A percentile compares a stretch with the other conserved stretches of the same genome.
phyloP scores from a whole-genome alignment of 2,888 invertebrate genomes.

The Parthenolecanium corni region DNA sequence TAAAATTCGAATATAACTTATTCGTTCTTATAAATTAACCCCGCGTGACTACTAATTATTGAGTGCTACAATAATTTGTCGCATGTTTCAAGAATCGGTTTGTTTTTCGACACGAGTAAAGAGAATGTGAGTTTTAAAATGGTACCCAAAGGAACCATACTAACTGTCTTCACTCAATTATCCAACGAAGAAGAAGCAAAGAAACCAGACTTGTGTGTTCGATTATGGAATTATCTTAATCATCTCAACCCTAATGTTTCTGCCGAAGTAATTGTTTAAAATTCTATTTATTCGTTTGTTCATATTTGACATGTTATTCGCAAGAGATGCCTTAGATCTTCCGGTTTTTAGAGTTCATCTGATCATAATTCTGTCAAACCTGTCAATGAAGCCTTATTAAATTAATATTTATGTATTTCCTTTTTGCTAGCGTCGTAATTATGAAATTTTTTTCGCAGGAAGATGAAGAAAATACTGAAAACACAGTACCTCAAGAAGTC shows the following conservation, averaged over 20 bases:
- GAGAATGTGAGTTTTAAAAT: neutral
- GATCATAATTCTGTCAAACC: too few relatives aligned
- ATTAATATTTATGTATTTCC: neutral
- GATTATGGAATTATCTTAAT: conserved; percentile 29
- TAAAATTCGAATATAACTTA: too few relatives aligned
- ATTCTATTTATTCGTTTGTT: neutral
- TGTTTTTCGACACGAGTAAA: too few relatives aligned
- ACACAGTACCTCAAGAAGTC: conserved; percentile 43
- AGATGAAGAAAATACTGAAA: conserved; percentile 41
- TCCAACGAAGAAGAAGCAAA: conserved; percentile 17
- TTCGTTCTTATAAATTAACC: too few relatives aligned
- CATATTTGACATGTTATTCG: neutral
- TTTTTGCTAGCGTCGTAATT: neutral
- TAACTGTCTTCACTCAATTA: conserved; percentile 29
- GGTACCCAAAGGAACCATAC: conserved; percentile 27
- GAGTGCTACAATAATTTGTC: too few relatives aligned
- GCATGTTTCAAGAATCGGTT: too few relatives aligned
- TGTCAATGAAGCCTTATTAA: too few relatives aligned
- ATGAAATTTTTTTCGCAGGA: conserved; percentile 34
- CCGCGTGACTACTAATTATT: too few relatives aligned
- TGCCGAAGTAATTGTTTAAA: neutral
- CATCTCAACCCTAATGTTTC: neutral
- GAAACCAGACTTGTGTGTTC: conserved; percentile 29
- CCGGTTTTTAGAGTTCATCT: too few relatives aligned
- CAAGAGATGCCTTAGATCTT: too few relatives aligned